Evolutionary conservation across 2,888 invertebrate genomes (phyloP).

Genomic region (Sphecodes monilicornis): DNA sequence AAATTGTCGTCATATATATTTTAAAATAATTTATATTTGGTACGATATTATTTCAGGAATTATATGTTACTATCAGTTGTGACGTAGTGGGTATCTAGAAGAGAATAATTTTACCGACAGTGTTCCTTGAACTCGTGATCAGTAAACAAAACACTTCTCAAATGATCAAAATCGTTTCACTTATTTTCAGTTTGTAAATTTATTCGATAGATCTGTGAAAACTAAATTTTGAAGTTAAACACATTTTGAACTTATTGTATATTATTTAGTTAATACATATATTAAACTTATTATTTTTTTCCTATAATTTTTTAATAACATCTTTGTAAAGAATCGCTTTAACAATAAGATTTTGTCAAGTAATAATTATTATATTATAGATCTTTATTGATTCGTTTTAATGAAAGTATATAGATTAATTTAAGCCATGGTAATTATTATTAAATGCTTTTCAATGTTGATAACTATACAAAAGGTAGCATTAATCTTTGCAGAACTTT

Average conservation of each 20-base stretch:
- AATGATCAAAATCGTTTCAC: not conserved
- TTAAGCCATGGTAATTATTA: not conserved
- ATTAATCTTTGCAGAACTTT: no score
- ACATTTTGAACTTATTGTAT: not conserved
- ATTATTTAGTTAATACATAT: not conserved
- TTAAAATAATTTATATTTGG: not conserved
- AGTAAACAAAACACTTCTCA: not conserved
- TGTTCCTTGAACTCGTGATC: not conserved
- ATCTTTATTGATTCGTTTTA: no score
- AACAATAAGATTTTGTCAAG: not conserved
- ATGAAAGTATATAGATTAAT: no score
- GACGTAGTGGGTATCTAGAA: slow-evolving; percentile 4
- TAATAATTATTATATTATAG: not conserved
- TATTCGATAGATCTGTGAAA: not conserved
- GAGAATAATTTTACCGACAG: slow-evolving; percentile 34
- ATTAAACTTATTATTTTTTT: not conserved
- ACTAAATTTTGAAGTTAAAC: slow-evolving; percentile 36
- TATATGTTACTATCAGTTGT: not conserved
- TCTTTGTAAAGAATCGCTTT: not conserved
- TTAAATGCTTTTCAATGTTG: not conserved
- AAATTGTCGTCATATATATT: not conserved
- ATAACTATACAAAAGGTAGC: no score
- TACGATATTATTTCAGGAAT: not conserved
- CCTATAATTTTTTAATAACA: not conserved
- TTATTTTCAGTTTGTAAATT: not conserved